Percentiles rank a stretch among this genome's conserved stretches.
Evolutionary conservation across 2,797 vertebrate genomes (phyloP).

Genomic region (Micropoecilia bifurca): DNA sequence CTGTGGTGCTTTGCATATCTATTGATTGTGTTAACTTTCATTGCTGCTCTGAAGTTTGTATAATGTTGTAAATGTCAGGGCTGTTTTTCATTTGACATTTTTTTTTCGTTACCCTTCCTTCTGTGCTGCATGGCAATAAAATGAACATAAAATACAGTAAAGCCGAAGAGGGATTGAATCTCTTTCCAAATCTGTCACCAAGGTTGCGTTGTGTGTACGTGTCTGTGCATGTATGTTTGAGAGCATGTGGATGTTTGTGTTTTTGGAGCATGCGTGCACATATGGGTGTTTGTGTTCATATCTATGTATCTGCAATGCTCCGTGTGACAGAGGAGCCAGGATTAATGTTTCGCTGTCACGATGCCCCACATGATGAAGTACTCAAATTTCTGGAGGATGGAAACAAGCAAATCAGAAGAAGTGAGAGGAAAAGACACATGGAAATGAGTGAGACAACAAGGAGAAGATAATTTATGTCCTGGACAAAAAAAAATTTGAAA

Average conservation of each 20-base stretch:
- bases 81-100: conserved; percentile 54
- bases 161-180: conserved; percentile 48
- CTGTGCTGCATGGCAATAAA: conserved; percentile 44
- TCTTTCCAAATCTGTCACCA: conserved; percentile 45
- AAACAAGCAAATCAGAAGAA: conserved; percentile 38
- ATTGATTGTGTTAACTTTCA: conserved; percentile 57
- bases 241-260: background rate
- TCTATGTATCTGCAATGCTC: conserved; percentile 10
- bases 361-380: conserved; percentile 67
- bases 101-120: conserved; percentile 19
- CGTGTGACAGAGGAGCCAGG: conserved; percentile 30
- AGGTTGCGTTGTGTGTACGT: conserved; percentile 8
- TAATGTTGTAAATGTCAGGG: conserved; percentile 60
- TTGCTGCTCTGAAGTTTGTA: conserved; percentile 44
- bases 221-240: conserved; percentile 15
- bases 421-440: conserved; percentile 23
- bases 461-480: background rate
- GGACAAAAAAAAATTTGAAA: background rate
- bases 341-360: conserved; percentile 71
- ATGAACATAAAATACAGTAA: conserved; percentile 40
- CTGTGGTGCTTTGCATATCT: conserved; percentile 40
- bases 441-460: conserved; percentile 24
- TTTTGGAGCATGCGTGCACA: background rate
- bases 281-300: background rate
- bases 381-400: conserved; percentile 60